Percentiles rank a stretch among this genome's conserved stretches.
Evolutionary conservation across 2,797 vertebrate species (phyloP).

Genomic region (Cyclopterus lumpus): DNA sequence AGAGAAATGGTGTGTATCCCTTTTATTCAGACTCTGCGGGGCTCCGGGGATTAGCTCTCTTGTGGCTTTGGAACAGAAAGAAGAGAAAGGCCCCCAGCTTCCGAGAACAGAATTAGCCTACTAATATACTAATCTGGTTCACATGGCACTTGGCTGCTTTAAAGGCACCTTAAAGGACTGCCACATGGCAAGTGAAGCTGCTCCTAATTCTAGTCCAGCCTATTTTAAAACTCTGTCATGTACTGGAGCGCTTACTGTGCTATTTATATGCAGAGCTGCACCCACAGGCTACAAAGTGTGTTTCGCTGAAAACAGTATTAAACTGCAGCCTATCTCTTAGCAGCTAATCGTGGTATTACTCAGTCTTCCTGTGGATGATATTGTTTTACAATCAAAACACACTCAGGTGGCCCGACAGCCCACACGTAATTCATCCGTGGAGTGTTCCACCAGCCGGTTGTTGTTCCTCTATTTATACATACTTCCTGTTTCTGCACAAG

Average conservation of each 20-base stretch:
- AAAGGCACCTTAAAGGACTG: slow-evolving; percentile 24
- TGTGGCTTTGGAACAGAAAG: slow-evolving; percentile 33
- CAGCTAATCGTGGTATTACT: not conserved
- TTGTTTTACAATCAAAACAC: slow-evolving; percentile 2
- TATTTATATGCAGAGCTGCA: slow-evolving; percentile 36
- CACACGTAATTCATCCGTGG: slow-evolving; percentile 47
- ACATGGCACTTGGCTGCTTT: slow-evolving; percentile 55
- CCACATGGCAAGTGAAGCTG: slow-evolving; percentile 33
- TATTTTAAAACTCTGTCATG: slow-evolving; percentile 37
- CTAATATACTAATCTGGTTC: slow-evolving; percentile 76
- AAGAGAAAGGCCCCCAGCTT: slow-evolving; percentile 44
- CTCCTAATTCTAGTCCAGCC: slow-evolving; percentile 32
- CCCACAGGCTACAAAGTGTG: not conserved
- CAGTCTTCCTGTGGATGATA: not conserved
- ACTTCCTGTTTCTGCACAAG: slow-evolving; percentile 74
- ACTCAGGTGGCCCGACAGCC: slow-evolving; percentile 21
- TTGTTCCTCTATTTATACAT: slow-evolving; percentile 76
- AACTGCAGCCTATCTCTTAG: not conserved
- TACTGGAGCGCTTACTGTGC: slow-evolving; percentile 10
- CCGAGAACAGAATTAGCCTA: slow-evolving; percentile 68
- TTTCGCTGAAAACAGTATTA: not conserved
- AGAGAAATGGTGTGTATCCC: slow-evolving; percentile 8
- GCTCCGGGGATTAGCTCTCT: slow-evolving; percentile 56
- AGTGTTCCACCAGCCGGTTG: slow-evolving; percentile 50
- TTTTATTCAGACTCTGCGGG: slow-evolving; percentile 26